Evolutionary conservation across 2,113 vertebrate genomes (phyloP), one percentile per base, ranked within the genome.

Genomic region (Galbula dea): DNA sequence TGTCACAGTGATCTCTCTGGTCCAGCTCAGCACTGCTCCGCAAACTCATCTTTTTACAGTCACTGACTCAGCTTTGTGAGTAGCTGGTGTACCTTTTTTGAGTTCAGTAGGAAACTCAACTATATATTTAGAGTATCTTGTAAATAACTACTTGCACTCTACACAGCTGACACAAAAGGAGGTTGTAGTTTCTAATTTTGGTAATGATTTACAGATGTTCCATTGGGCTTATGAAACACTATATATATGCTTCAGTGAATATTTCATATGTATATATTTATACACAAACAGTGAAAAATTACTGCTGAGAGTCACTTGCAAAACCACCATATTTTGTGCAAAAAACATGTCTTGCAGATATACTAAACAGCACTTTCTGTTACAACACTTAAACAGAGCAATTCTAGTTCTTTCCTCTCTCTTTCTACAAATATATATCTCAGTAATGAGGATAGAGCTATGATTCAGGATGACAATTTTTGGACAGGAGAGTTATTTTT

Each of bases 1-100:
- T 95, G 91, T 97, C 95, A 96, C 92, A 57, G 39, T 81, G 83
- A 95, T 94, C 86, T 92, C 85, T 82, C 82, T 75, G 74, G 90
- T 90, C 88, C 91, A 96, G 83, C 94, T 93, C 90, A 82, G 86
- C 74, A 88, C 26, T 77, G 71, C 77, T 92, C 90, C 59, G 3
- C 93, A 81, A 80, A 65, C 78, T 86, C 72, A 57, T 93, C 86
- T 93, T 96, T 88, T 66, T 63, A 89, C 85, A 91, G 72, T 67
- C 84, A 87, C 84, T 88, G 91, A 93, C 82, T 95, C 89, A 81
- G 94, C 86, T 95, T 66, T 92, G 43, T 89, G 86, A 96, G 88
- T 82, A 86, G 86, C 77, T 84, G n/a, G 49, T 83, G 37, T 93
- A 85, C 61, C 63, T 78, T 76, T 48, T 95, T 92, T 88, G 30